Conservation (phyloP, 2,888 invertebrate species). For the Lycia hirtaria region DNA sequence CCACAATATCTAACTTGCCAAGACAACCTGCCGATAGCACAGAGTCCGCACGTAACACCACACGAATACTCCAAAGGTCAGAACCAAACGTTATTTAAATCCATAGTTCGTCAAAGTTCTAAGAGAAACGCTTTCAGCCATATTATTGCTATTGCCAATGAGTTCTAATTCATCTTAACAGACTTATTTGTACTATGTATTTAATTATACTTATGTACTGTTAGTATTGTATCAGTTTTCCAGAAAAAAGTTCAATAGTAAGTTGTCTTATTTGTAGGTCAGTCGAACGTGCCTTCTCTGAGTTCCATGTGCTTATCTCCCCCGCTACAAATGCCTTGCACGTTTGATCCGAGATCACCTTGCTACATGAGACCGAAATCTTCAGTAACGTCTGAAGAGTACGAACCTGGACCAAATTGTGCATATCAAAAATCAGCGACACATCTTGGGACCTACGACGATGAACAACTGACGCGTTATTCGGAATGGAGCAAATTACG, state of each 20-base stretch:
- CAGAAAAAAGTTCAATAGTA: too few relatives aligned
- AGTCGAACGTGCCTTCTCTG: not conserved
- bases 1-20: not conserved
- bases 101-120: too few relatives aligned
- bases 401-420: not conserved
- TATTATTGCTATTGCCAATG: too few relatives aligned
- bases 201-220: too few relatives aligned
- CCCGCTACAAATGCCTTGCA: constrained; percentile 3
- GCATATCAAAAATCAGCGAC: constrained; percentile 14
- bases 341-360: constrained; percentile 13
- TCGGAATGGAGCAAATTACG: constrained; percentile 7
- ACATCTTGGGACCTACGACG: constrained; percentile 21
- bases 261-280: constrained; percentile 4
- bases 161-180: too few relatives aligned
- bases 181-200: too few relatives aligned
- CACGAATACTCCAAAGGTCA: not conserved
- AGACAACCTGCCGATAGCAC: not conserved
- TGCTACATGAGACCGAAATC: constrained; percentile 7
- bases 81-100: not conserved
- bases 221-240: too few relatives aligned
- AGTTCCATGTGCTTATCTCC: not conserved
- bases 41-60: not conserved
- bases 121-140: too few relatives aligned
- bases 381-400: constrained; percentile 10
- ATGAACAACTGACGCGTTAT: constrained; percentile 13